Conservation (phyloP, 2,888 invertebrate species). For the Idaea aversata region DNA sequence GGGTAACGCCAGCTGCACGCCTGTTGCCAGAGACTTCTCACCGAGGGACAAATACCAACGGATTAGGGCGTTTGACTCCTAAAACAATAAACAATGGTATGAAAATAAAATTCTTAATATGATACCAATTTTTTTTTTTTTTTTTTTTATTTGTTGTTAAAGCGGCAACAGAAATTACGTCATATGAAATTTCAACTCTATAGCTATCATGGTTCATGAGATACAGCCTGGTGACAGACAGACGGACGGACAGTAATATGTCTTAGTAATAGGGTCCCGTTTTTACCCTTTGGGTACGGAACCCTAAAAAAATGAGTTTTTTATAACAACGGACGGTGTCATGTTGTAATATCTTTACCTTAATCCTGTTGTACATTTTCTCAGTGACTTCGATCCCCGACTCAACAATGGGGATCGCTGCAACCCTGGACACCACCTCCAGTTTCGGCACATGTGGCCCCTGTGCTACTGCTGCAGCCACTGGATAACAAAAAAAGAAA, state of each 20-base stretch:
- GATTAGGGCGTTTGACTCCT: conserved; percentile 86
- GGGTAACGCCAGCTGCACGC: conserved; percentile 87
- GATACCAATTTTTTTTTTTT: too few species aligned
- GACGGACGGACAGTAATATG: too few species aligned
- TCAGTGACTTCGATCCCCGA: conserved; percentile 87
- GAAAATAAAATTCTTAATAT: background rate
- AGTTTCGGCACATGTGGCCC: conserved; percentile 74
- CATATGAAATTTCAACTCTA: too few species aligned
- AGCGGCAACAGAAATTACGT: too few species aligned
- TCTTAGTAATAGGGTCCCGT: too few species aligned
- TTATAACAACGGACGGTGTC: background rate
- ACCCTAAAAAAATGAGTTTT: background rate
- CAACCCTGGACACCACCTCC: conserved; percentile 87
- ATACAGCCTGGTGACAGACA: too few species aligned
- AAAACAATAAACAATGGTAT: background rate
- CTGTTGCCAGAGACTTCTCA: conserved; percentile 86
- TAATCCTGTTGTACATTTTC: conserved; percentile 86
- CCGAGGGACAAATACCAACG: conserved; percentile 88
- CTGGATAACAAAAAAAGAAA: conserved; percentile 28
- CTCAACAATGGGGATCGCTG: conserved; percentile 91
- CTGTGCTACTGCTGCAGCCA: conserved; percentile 49
- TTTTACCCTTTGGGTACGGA: too few species aligned
- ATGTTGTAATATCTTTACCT: conserved; percentile 69
- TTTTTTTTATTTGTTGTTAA: too few species aligned
- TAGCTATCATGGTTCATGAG: too few species aligned